These are phyloP conservation scores for Clarias magur DNA, from an alignment of 2,113 vertebrate species.

Conservation along the genomic window DNA sequence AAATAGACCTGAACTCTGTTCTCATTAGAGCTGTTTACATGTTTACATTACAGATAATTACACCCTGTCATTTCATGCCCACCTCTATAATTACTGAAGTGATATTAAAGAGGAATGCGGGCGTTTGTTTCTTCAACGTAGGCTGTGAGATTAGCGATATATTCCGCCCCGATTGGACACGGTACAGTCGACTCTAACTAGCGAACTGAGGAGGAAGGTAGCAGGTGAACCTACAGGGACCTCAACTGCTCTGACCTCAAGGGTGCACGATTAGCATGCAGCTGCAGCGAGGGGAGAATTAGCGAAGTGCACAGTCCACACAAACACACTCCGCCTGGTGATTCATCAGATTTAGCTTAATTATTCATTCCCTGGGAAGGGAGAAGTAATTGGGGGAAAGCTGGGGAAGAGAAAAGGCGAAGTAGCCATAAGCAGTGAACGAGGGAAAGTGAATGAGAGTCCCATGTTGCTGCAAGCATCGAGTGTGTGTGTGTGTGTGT, in stretches of 20 bases:
- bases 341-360: slow-evolving; percentile 42
- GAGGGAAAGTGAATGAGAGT: not conserved
- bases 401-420: not conserved
- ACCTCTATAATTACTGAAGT: slow-evolving; percentile 10
- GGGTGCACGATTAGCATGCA: slow-evolving; percentile 31
- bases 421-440: not conserved
- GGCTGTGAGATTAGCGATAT: not conserved
- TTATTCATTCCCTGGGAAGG: slow-evolving; percentile 18
- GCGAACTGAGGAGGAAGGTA: not conserved
- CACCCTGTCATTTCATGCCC: not conserved
- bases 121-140: not conserved
- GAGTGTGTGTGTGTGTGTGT: not conserved
- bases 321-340: slow-evolving; percentile 9
- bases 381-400: slow-evolving; percentile 20
- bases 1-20: not conserved
- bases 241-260: slow-evolving; percentile 29
- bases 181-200: not conserved
- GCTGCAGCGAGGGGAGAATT: not conserved
- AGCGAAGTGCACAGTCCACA: slow-evolving; percentile 42
- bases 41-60: slow-evolving; percentile 12
- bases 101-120: slow-evolving; percentile 1
- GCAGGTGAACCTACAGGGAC: not conserved
- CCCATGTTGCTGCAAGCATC: not conserved
- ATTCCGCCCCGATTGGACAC: not conserved
- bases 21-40: slow-evolving; percentile 13